Evolutionary conservation across 2,797 vertebrate genomes (phyloP), one percentile per base, ranked within the genome.

Genomic region (Rhinichthys osculus): DNA sequence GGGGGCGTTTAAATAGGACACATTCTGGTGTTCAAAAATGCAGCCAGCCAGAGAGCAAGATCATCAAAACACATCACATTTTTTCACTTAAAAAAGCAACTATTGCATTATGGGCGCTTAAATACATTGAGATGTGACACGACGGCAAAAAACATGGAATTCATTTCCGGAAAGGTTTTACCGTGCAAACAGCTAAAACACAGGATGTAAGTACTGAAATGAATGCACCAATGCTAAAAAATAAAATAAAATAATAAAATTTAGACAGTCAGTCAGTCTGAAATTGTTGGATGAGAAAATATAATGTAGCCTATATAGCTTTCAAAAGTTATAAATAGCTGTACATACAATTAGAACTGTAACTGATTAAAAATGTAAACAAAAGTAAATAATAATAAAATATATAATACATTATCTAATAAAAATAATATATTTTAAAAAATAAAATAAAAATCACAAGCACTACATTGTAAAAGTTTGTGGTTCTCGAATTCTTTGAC

Each of bases 361-460:
- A 27, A 72, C 13, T 16, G 42, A 50, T 52, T 21, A 21, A 19
- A 50, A 21, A 47, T 27, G 6, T 16, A n/a, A 71, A 72, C 23
- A 72, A 47, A 47, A 44, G 40, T 44, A 16, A 72, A 47, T 4
- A 71, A 23, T 40, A 70, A 40, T 2, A 72, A n/a, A 14, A 47
- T 14, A 7, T 27, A 7, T 35, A 42, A 16, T 23, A 23, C 19
- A n/a, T 23, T 8, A 72, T 16, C 5, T 13, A 44, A 7, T 2
- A 8, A 72, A n/a, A 30, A 33, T 30, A 50, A 47, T 11, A 27
- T 27, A 27, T 27, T 27, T 27, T 1, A 27, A 44, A 4, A 6
- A 23, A n/a, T 14, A 42, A 0, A 0, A 0, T 27, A n/a, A 14
- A 13, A 27, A 1, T 14, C 21, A n/a, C 38, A 14, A 27, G 40